These are phyloP conservation scores for Fissipunctia ypsillon DNA, from an alignment of 2,888 invertebrate genomes.

Conservation along the genomic window DNA sequence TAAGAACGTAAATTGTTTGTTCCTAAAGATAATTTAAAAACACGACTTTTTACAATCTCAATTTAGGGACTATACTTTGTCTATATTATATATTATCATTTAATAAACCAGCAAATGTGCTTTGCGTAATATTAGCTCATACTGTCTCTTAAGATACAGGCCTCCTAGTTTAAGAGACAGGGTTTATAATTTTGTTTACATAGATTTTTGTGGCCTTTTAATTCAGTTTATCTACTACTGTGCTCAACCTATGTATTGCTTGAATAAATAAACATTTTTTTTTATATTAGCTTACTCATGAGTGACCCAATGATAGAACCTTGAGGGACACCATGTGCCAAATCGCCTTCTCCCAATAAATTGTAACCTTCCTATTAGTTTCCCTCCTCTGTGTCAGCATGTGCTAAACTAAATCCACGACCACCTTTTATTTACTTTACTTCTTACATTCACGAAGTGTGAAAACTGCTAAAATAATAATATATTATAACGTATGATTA, in stretches of 20 bases:
- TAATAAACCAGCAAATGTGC: slow-evolving; percentile 10
- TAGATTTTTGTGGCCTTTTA: no score
- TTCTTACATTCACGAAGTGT: not conserved
- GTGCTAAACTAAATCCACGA: slow-evolving; percentile 26
- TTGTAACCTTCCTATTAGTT: slow-evolving; percentile 33
- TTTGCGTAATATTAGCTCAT: no score
- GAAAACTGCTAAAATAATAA: not conserved
- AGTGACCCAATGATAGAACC: slow-evolving; percentile 15
- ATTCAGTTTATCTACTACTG: no score
- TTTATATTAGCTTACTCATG: no score
- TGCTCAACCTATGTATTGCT: no score
- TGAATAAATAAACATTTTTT: no score
- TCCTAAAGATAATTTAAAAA: not conserved
- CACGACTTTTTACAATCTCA: not conserved
- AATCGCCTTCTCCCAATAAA: slow-evolving; percentile 34
- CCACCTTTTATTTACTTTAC: slow-evolving; percentile 11
- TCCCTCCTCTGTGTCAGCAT: slow-evolving; percentile 24
- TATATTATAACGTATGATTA: not conserved
- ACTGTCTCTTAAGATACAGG: no score
- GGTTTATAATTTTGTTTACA: no score
- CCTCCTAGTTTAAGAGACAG: no score
- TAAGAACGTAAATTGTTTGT: not conserved
- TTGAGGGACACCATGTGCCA: slow-evolving; percentile 40
- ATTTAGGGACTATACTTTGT: not conserved
- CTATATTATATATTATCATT: not conserved